These are phyloP conservation scores for Pangasianodon hypophthalmus DNA, from an alignment of 2,113 vertebrate genomes.

Conservation along the genomic window DNA sequence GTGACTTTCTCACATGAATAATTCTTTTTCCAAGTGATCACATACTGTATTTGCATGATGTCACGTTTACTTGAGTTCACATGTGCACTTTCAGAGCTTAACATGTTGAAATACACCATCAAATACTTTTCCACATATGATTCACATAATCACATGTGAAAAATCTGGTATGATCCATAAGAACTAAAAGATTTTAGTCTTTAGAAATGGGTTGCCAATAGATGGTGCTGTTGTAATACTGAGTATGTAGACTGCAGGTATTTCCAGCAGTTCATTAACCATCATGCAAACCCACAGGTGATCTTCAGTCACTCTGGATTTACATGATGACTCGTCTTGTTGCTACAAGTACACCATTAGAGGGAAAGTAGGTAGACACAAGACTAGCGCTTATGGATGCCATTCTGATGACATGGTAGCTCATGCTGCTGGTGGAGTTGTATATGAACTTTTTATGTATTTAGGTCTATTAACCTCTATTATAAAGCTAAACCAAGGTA, in stretches of 20 bases:
- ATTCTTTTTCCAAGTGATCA: neutral
- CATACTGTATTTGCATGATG: neutral
- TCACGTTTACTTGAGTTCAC: neutral
- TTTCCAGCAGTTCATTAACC: neutral
- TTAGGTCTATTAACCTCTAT: neutral
- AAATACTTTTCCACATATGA: neutral
- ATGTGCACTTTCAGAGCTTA: neutral
- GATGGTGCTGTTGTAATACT: constrained; percentile 30
- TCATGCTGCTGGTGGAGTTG: neutral
- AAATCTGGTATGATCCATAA: neutral
- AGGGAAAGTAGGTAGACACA: neutral
- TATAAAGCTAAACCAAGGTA: neutral
- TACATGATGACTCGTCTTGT: constrained; percentile 10
- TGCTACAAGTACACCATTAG: neutral
- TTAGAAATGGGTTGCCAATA: neutral
- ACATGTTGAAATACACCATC: neutral
- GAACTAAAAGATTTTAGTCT: neutral
- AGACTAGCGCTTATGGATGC: neutral
- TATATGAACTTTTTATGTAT: neutral
- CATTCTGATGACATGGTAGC: neutral
- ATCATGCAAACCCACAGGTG: constrained; percentile 34
- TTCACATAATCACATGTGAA: neutral
- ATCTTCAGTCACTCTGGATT: constrained; percentile 35
- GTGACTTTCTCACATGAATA: neutral
- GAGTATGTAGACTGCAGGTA: neutral